A percentile compares a stretch with the other conserved stretches of the same genome.
phyloP scores from a whole-genome alignment of 2,797 vertebrate species.

The Squalus acanthias region DNA sequence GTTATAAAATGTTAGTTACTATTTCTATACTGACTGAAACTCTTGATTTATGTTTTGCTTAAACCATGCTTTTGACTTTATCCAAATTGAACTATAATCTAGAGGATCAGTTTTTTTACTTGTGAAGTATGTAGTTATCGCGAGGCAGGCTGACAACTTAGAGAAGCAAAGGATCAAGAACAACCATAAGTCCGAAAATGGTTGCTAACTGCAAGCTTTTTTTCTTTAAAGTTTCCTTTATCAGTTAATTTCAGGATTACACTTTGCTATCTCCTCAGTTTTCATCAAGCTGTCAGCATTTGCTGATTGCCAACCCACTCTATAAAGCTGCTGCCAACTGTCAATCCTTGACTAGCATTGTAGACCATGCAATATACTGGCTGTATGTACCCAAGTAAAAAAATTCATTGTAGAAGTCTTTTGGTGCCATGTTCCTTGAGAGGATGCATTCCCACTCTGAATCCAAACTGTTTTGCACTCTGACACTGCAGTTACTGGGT shows the following conservation, averaged over 20 bases:
- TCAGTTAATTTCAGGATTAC: background rate
- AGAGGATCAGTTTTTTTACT: background rate
- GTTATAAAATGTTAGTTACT: background rate
- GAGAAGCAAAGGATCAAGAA: background rate
- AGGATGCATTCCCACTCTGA: background rate
- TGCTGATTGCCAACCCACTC: background rate
- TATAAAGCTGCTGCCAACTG: background rate
- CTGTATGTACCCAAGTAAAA: background rate
- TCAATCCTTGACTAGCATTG: background rate
- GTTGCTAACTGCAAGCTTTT: background rate
- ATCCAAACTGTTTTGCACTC: background rate
- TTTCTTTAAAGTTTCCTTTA: background rate
- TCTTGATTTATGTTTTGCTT: background rate
- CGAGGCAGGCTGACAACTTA: background rate
- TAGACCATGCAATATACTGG: background rate
- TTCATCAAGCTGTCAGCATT: background rate
- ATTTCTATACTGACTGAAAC: background rate
- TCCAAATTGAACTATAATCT: background rate
- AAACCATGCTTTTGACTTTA: background rate
- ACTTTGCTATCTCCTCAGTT: background rate
- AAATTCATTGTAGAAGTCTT: background rate
- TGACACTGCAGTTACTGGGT: background rate
- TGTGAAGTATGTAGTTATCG: background rate
- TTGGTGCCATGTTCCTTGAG: background rate
- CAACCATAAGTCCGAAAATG: background rate